Evolutionary conservation across 2,888 invertebrate genomes (phyloP).

Genomic region (Protodeltote pygarga): DNA sequence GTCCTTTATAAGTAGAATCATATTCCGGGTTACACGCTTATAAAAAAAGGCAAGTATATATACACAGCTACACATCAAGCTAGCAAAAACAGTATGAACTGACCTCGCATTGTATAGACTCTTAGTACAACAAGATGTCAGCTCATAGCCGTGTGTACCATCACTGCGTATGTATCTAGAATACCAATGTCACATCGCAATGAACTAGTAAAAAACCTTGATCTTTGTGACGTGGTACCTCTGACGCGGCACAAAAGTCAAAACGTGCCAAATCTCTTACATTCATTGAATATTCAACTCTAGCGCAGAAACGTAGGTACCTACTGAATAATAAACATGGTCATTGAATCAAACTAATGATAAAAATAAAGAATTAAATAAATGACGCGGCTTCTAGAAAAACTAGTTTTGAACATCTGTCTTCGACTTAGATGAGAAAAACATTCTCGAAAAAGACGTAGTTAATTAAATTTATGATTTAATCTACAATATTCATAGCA

Average conservation of each 20-base stretch:
- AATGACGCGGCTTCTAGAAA: background rate
- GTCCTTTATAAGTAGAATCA: background rate
- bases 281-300: conserved; percentile 18
- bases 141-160: too few species aligned
- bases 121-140: too few species aligned
- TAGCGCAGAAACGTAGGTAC: conserved; percentile 14
- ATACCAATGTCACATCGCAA: conserved; percentile 27
- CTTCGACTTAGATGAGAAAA: too few species aligned
- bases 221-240: conserved; percentile 43
- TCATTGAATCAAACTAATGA: conserved; percentile 16
- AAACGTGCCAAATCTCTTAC: conserved; percentile 55
- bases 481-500: too few species aligned
- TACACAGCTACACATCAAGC: too few species aligned
- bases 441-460: too few species aligned
- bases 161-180: too few species aligned
- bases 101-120: too few species aligned
- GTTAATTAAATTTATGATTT: too few species aligned
- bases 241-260: conserved; percentile 35
- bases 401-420: background rate
- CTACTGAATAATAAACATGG: background rate
- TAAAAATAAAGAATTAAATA: conserved; percentile 20
- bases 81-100: too few species aligned
- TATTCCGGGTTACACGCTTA: background rate
- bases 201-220: conserved; percentile 48
- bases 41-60: too few species aligned